phyloP scores from a whole-genome alignment of 2,113 vertebrate species.

The Ivindomyrus marchei region DNA sequence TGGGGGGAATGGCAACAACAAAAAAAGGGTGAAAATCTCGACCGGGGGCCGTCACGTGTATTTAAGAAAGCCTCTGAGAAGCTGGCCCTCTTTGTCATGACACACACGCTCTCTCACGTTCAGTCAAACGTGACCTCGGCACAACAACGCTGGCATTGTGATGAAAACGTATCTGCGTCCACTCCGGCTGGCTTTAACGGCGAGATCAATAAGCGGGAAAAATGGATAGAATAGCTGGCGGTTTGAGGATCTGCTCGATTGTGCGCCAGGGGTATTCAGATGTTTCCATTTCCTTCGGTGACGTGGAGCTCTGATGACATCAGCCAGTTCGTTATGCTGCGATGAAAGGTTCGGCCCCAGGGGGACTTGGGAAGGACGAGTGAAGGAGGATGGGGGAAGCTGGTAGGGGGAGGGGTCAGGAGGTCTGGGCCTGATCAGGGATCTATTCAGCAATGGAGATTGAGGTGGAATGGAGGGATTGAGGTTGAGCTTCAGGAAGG shows the following conservation, averaged over 20 bases:
- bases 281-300: not conserved
- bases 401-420: not conserved
- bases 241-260: not conserved
- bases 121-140: not conserved
- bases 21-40: not conserved
- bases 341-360: not conserved
- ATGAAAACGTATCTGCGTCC: not conserved
- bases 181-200: not conserved
- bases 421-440: not conserved
- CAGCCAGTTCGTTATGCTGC: not conserved
- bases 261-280: not conserved
- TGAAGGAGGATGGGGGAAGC: not conserved
- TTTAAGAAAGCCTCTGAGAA: not conserved
- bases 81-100: not conserved
- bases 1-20: constrained; percentile 60
- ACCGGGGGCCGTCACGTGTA: not conserved
- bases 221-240: not conserved
- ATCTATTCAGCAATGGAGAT: not conserved
- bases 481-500: not conserved
- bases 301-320: not conserved
- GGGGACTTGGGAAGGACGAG: not conserved
- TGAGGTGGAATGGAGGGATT: not conserved
- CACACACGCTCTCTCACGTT: not conserved
- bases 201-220: not conserved
- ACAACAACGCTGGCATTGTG: not conserved